Evolutionary conservation across 2,888 invertebrate species (phyloP).

Genomic region (Hypena proboscidalis): DNA sequence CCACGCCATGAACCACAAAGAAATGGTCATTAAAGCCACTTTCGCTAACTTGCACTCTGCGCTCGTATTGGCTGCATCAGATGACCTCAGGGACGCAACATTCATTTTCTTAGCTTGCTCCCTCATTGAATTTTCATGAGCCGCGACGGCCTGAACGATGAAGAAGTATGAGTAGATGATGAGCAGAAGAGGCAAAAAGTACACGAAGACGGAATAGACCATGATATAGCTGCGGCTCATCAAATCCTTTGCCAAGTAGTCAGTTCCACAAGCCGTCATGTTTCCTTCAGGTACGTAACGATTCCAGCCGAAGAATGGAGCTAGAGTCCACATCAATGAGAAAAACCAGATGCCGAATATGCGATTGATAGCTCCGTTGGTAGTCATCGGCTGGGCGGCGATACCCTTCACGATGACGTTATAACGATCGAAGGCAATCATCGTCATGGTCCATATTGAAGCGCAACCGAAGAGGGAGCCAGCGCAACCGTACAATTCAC

Average conservation of each 20-base stretch:
- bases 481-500: slow-evolving; percentile 93
- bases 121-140: slow-evolving; percentile 94
- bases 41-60: slow-evolving; percentile 95
- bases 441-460: slow-evolving; percentile 97
- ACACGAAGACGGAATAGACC: slow-evolving; percentile 90
- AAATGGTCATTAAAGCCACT: slow-evolving; percentile 95
- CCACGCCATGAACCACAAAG: slow-evolving; percentile 97
- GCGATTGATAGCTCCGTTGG: slow-evolving; percentile 90
- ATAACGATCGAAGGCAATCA: slow-evolving; percentile 96
- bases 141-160: slow-evolving; percentile 93
- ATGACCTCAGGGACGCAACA: slow-evolving; percentile 93
- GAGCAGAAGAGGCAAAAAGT: slow-evolving; percentile 90
- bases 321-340: slow-evolving; percentile 91
- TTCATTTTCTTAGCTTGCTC: slow-evolving; percentile 98
- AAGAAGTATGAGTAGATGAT: slow-evolving; percentile 95
- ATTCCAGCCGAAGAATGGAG: slow-evolving; percentile 95
- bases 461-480: slow-evolving; percentile 95
- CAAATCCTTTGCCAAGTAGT: slow-evolving; percentile 91
- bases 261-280: slow-evolving; percentile 96
- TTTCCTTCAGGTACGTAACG: slow-evolving; percentile 97
- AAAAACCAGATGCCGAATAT: slow-evolving; percentile 92
- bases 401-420: slow-evolving; percentile 97
- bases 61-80: slow-evolving; percentile 91
- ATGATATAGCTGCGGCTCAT: slow-evolving; percentile 92
- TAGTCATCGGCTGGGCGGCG: slow-evolving; percentile 93